Conservation (phyloP, 2,113 vertebrate species). For the Embiotoca jacksoni region DNA sequence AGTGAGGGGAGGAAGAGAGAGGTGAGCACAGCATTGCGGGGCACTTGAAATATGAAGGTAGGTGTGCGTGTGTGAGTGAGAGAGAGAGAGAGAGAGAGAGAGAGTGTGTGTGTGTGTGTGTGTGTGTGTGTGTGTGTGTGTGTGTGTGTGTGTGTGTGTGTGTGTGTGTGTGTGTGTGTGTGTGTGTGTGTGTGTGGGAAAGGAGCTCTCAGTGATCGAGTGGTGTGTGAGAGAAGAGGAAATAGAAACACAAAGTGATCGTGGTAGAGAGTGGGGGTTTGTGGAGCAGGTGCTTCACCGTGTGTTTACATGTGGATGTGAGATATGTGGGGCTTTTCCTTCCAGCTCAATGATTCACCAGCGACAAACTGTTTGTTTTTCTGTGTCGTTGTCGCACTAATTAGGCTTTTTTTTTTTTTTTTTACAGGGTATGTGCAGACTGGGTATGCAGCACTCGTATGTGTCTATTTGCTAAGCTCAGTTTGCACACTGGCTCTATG, state of each 20-base stretch:
- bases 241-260: constrained; percentile 23
- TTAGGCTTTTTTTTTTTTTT: constrained; percentile 1
- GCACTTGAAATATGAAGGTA: constrained; percentile 25
- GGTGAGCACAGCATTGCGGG: background rate
- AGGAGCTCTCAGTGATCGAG: constrained; percentile 3
- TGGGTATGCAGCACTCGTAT: background rate
- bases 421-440: background rate
- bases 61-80: constrained; percentile 17
- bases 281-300: constrained; percentile 1
- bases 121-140: constrained; percentile 10
- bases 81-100: constrained; percentile 19
- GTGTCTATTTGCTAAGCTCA: constrained; percentile 3
- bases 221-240: constrained; percentile 11
- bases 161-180: constrained; percentile 1
- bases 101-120: background rate
- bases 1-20: background rate
- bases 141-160: constrained; percentile 7
- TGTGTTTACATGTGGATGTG: background rate
- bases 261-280: constrained; percentile 23
- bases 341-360: constrained; percentile 16
- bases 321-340: background rate
- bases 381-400: constrained; percentile 15
- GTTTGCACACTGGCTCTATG: background rate
- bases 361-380: constrained; percentile 17
- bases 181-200: constrained; percentile 16